Evolutionary conservation across 1,140 invertebrate species (phyloP), one percentile per base, ranked within the genome.

Genomic region (Caenorhabditis tropicalis): DNA sequence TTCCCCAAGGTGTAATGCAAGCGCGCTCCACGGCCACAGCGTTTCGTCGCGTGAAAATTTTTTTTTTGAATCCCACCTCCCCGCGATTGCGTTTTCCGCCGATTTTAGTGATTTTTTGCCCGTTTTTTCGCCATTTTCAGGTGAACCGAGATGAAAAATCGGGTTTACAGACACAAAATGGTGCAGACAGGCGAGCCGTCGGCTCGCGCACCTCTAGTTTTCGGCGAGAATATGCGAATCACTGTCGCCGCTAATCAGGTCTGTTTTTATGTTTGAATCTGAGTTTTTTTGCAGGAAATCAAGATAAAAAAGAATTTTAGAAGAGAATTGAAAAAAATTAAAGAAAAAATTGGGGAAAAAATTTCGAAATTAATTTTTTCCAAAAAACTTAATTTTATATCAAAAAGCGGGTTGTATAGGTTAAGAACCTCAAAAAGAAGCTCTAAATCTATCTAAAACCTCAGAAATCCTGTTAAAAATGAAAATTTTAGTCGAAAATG

Each of bases 161-260:
- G 4, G 1, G 16, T 53, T 51, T 81, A n/a, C 79, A 53, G 79
- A 51, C 29, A 1, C 12, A 53, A 39, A 81, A 81, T 81, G 79
- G 51, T 56, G 51, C 27, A 29, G n/a, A 56, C 46, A 12, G n/a
- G 21, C 24, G 48, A 33, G 48, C 79, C 27, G 33, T 10, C 15
- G 31, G 79, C 48, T 33, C 48, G 31, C 5, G 9, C 48, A 29
- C 48, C 82, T 70, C n/a, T 33, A 43, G 36, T 12, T 6, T 48
- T 84, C 21, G 65, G 82, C 19, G 33, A 31, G 7, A 79, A 84
- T 80, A 2, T 53, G 15, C 36, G 74, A 48, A 80, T 84, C 65
- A 56, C 82, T 19, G 82, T 80, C 0, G 82, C 70, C 7, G 82
- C 82, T 12, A 84, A 46, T 80, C 82, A 84, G 82, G 82, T 84